A percentile compares a stretch with the other conserved stretches of the same genome.
Conservation (phyloP, 2,797 vertebrate species). For the Geotrypetes seraphini region DNA sequence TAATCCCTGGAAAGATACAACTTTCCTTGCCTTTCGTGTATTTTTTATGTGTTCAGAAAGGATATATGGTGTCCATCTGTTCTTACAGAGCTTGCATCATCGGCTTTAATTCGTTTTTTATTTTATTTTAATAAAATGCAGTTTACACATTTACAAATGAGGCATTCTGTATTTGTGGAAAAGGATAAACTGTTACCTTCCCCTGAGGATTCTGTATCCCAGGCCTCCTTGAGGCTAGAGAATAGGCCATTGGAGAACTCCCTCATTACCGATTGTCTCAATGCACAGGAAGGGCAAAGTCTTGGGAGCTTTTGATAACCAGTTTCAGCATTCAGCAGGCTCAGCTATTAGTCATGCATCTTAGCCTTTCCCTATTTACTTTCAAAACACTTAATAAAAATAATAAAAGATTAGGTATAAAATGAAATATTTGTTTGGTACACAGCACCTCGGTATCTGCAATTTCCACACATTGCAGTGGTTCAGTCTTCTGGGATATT, state of each 20-base stretch:
- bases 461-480: constrained; percentile 67
- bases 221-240: constrained; percentile 77
- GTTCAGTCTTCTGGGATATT: constrained; percentile 74
- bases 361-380: constrained; percentile 80
- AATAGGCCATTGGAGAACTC: constrained; percentile 72
- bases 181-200: constrained; percentile 76
- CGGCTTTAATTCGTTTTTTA: constrained; percentile 54
- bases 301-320: constrained; percentile 91
- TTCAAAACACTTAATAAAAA: constrained; percentile 80
- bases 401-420: constrained; percentile 82
- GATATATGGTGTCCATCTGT: constrained; percentile 55
- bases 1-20: constrained; percentile 31
- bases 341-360: constrained; percentile 97
- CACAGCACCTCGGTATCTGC: constrained; percentile 75
- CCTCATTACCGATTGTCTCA: constrained; percentile 97
- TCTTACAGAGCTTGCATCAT: constrained; percentile 52
- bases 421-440: constrained; percentile 80
- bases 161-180: constrained; percentile 68
- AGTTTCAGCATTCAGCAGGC: constrained; percentile 91
- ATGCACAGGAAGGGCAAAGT: constrained; percentile 85
- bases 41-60: constrained; percentile 28
- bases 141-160: constrained; percentile 75
- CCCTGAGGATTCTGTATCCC: constrained; percentile 69
- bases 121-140: constrained; percentile 45
- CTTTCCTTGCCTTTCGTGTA: constrained; percentile 22